These are phyloP conservation scores for Sebastes vulpes DNA, from an alignment of 2,797 vertebrate species.

Conservation along the genomic window DNA sequence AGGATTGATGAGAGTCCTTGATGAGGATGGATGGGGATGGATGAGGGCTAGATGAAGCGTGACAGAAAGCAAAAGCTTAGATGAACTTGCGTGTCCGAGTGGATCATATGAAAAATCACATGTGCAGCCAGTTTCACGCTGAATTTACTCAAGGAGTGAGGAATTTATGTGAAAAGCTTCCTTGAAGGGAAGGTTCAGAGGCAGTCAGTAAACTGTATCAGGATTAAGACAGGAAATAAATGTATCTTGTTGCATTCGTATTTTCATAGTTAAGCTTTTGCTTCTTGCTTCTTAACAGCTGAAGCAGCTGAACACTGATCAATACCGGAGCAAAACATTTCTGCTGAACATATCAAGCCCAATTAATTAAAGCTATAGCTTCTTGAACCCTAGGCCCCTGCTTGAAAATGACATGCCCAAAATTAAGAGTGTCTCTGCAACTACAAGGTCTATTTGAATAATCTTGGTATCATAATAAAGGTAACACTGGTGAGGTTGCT, in stretches of 20 bases:
- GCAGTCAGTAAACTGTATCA: background rate
- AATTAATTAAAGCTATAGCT: background rate
- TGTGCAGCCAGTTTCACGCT: background rate
- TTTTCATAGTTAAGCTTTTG: background rate
- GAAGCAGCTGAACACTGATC: background rate
- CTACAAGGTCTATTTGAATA: no score
- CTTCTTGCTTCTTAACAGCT: background rate
- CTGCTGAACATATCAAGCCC: background rate
- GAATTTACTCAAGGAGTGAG: background rate
- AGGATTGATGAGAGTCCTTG: background rate
- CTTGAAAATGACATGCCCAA: no score
- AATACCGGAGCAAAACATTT: background rate
- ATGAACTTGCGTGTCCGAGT: background rate
- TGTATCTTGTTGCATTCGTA: background rate
- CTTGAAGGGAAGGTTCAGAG: background rate
- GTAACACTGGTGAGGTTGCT: no score
- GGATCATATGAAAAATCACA: background rate
- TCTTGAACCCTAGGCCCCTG: no score
- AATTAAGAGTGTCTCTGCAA: no score
- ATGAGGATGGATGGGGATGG: background rate
- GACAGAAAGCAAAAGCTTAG: background rate
- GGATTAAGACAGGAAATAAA: background rate
- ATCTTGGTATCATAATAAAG: no score
- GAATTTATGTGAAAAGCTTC: background rate
- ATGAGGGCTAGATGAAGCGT: background rate